A percentile compares a stretch with the other conserved stretches of the same genome.
Conservation (phyloP, 1,140 invertebrate species). For the Diuraphis noxia region DNA sequence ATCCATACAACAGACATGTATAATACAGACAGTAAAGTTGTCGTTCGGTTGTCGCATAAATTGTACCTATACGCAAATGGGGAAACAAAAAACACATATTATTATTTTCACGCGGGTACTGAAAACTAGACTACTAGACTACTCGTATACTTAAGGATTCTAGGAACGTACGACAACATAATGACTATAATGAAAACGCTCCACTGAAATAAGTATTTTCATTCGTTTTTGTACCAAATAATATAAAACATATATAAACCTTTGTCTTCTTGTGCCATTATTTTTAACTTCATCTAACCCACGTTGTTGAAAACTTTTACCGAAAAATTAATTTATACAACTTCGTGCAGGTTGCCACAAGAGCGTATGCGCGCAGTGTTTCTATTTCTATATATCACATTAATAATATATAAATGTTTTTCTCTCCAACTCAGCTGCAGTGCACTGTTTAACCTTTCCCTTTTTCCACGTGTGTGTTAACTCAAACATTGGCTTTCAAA, state of each 20-base stretch:
- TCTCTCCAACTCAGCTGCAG: too few species aligned
- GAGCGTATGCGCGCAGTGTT: not conserved
- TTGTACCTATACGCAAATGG: not conserved
- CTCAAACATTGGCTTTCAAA: constrained; percentile 33
- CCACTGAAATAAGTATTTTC: constrained; percentile 16
- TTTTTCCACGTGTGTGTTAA: not conserved
- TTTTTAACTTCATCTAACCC: constrained; percentile 22
- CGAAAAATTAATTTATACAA: constrained; percentile 50
- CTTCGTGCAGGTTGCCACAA: not conserved
- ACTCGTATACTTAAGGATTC: constrained; percentile 34
- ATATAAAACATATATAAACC: not conserved
- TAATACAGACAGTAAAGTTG: not conserved
- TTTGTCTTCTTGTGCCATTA: not conserved
- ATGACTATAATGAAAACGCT: constrained; percentile 44
- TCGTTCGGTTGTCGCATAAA: not conserved
- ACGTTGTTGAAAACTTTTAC: constrained; percentile 32
- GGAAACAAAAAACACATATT: not conserved
- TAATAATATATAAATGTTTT: not conserved
- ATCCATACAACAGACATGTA: not conserved
- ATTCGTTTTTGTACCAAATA: constrained; percentile 28
- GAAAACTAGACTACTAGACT: not conserved
- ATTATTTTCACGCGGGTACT: not conserved
- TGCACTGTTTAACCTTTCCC: not conserved
- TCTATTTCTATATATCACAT: not conserved
- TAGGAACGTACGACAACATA: constrained; percentile 27